A percentile compares a stretch with the other conserved stretches of the same genome.
Conservation (phyloP, 2,888 invertebrate genomes). For the Cinara cedri region DNA sequence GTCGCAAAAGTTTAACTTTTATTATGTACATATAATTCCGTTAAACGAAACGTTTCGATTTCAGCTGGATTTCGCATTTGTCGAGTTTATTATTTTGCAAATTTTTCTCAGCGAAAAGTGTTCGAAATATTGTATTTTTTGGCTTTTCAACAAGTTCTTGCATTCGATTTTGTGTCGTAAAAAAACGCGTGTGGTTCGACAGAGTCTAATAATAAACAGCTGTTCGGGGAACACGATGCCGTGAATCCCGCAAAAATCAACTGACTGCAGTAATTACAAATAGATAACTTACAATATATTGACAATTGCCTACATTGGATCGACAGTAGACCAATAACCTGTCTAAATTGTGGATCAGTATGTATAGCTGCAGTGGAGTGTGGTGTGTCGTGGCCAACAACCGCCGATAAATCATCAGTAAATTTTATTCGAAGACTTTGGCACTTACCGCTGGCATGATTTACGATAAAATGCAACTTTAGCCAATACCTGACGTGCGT, state of each 20-base stretch:
- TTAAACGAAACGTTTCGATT: no score
- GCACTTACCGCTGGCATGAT: constrained; percentile 31
- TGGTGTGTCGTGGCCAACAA: constrained; percentile 1
- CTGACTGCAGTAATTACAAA: no score
- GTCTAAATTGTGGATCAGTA: background rate
- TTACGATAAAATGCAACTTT: constrained; percentile 43
- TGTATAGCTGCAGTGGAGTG: no score
- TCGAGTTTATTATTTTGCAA: no score
- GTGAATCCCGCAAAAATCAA: background rate
- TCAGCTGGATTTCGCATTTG: no score
- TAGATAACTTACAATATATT: background rate
- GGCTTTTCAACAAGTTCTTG: no score
- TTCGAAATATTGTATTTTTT: no score
- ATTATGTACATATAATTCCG: no score
- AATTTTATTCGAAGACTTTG: constrained; percentile 31
- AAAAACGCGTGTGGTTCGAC: background rate
- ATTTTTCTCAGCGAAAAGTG: no score
- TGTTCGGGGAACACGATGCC: background rate
- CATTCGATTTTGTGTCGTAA: no score
- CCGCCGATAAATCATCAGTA: constrained; percentile 37
- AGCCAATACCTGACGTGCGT: constrained; percentile 24
- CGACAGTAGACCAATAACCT: background rate
- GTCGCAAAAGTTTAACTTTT: no score
- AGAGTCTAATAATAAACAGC: background rate
- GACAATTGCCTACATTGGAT: background rate